Evolutionary conservation across 1,140 invertebrate genomes (phyloP), one percentile per base, ranked within the genome.

Genomic region (Macrocentrus cingulum): DNA sequence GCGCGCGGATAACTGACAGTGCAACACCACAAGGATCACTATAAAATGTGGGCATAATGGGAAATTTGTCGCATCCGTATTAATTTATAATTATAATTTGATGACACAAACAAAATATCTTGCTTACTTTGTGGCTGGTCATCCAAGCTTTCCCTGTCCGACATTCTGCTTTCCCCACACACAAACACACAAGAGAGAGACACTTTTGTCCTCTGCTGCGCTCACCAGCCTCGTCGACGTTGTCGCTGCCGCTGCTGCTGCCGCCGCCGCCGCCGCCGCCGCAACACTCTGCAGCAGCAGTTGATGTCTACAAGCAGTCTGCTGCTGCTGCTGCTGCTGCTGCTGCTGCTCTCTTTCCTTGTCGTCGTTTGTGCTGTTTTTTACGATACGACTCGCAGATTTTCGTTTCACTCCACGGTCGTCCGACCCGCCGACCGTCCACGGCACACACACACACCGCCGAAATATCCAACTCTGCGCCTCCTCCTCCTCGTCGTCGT

Each of bases 121-220:
- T 34, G 58, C 80, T 78, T 79, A 82, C 81, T 83, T 80, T 81
- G 81, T 65, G 77, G 79, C 71, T 83, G 81, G 68, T 84, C 81
- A 77, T 84, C 82, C 69, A 81, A 79, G 71, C 82, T 84, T 72
- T 83, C 82, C 62, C 79, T 80, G 75, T 84, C 82, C 72, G 82
- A 83, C 82, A 83, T 83, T 72, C n/a, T n/a, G n/a, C n/a, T 66
- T 70, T 72, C 65, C 64, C 65, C 65, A 61, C n/a, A n/a, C n/a
- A n/a, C n/a, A n/a, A n/a, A n/a, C n/a, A n/a, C n/a, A n/a, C n/a
- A n/a, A n/a, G n/a, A n/a, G n/a, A n/a, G n/a, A n/a, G n/a, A n/a
- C n/a, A n/a, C n/a, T n/a, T n/a, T n/a, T n/a, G n/a, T n/a, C n/a
- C n/a, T n/a, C n/a, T n/a, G n/a, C n/a, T n/a, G n/a, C n/a, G n/a